Conservation (phyloP, 1,140 invertebrate genomes). For the Matsumurasca onukii region DNA sequence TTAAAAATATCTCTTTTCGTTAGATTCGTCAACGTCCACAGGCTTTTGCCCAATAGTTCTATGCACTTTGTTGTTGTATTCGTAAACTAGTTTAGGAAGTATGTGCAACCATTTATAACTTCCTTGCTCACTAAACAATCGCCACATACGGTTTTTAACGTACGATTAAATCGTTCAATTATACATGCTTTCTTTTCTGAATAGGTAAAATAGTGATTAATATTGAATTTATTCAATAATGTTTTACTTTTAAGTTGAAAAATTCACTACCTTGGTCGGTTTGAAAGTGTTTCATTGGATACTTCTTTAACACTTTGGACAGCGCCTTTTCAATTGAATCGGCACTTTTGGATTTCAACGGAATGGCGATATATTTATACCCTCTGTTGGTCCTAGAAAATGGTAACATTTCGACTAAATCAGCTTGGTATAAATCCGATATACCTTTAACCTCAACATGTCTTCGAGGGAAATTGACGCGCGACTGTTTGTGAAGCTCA, state of each 20-base stretch:
- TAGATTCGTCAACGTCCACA: constrained; percentile 42
- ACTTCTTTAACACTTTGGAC: constrained; percentile 31
- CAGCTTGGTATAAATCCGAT: background rate
- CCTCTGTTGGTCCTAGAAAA: background rate
- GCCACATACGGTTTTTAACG: constrained; percentile 50
- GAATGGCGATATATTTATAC: background rate
- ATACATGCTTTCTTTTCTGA: constrained; percentile 49
- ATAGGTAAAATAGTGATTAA: constrained; percentile 40
- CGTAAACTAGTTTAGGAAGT: constrained; percentile 45
- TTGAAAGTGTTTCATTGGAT: constrained; percentile 40
- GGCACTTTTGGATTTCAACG: constrained; percentile 45
- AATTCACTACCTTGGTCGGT: constrained; percentile 7
- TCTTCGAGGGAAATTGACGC: constrained; percentile 8
- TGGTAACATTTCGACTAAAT: constrained; percentile 6
- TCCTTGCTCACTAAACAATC: constrained; percentile 43
- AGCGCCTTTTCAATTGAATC: constrained; percentile 43
- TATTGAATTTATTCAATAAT: constrained; percentile 17
- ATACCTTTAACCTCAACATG: background rate
- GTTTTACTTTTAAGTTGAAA: constrained; percentile 8
- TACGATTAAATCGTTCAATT: constrained; percentile 52
- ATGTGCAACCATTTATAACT: constrained; percentile 44
- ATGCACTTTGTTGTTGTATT: constrained; percentile 51
- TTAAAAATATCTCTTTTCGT: constrained; percentile 35
- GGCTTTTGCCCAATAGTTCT: constrained; percentile 50
- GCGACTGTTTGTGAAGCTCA: constrained; percentile 2